Evolutionary conservation across 1,140 invertebrate genomes (phyloP).

Genomic region (Drosophila ercepeae): DNA sequence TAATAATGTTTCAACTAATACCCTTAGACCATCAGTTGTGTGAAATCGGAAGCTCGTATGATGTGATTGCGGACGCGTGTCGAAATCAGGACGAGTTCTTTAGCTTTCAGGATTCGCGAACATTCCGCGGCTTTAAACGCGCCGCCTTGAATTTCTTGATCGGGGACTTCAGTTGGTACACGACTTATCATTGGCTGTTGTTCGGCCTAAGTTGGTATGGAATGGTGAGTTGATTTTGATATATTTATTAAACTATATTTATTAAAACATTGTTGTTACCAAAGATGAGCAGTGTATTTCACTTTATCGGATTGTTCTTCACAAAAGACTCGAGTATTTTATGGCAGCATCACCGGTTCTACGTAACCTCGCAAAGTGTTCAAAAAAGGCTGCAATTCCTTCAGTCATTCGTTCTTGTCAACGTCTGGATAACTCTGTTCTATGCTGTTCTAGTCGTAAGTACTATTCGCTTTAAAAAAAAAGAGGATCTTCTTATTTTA

Average conservation of each 20-base stretch:
- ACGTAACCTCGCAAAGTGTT: neutral
- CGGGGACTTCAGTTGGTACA: neutral
- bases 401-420: neutral
- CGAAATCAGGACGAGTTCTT: neutral
- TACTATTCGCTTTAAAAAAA: neutral
- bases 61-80: slow-evolving; percentile 6
- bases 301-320: neutral
- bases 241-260: fast-evolving
- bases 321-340: neutral
- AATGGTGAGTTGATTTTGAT: neutral
- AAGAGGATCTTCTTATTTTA: neutral
- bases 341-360: neutral
- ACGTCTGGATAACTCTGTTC: neutral
- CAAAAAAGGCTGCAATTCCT: neutral
- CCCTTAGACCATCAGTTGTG: slow-evolving; percentile 1
- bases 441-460: slow-evolving; percentile 14
- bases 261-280: fast-evolving
- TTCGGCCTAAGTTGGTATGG: neutral
- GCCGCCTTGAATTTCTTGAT: neutral
- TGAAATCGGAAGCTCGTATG: neutral
- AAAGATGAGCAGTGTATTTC: neutral
- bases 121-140: neutral
- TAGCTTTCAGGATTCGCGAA: neutral
- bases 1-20: slow-evolving; percentile 6
- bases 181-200: neutral